Evolutionary conservation across 2,113 vertebrate genomes (phyloP).

Genomic region (Progne subis): DNA sequence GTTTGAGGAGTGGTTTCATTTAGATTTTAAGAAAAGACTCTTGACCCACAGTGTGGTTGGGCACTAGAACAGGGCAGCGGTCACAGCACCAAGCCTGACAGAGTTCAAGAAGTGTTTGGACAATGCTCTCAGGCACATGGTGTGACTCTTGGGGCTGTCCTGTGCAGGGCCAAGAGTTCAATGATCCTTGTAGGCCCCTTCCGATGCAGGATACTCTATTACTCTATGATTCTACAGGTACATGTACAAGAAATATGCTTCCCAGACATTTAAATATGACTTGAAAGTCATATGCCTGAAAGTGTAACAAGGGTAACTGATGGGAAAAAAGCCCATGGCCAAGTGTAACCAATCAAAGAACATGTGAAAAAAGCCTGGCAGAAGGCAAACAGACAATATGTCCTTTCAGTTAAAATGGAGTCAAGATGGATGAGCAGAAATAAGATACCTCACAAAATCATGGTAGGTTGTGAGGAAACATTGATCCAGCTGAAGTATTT

Average conservation of each 20-base stretch:
- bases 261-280: not conserved
- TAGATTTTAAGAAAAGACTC: not conserved
- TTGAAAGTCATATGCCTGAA: not conserved
- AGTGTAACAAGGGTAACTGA: not conserved
- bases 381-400: not conserved
- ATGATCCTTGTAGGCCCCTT: not conserved
- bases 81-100: not conserved
- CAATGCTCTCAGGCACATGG: not conserved
- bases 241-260: not conserved
- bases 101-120: not conserved
- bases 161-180: fast-evolving
- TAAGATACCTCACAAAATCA: not conserved
- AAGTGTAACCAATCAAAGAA: not conserved
- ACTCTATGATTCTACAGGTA: not conserved
- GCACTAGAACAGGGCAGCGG: not conserved
- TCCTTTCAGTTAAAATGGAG: not conserved
- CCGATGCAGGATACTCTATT: not conserved
- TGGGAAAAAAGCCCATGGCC: not conserved
- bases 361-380: not conserved
- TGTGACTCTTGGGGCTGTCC: not conserved
- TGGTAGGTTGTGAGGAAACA: not conserved
- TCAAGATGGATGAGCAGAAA: not conserved
- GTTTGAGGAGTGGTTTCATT: not conserved
- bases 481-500: not conserved
- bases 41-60: not conserved